Evolutionary conservation across 1,140 invertebrate species (phyloP), one percentile per base, ranked within the genome.

Genomic region (Platyura marginata): DNA sequence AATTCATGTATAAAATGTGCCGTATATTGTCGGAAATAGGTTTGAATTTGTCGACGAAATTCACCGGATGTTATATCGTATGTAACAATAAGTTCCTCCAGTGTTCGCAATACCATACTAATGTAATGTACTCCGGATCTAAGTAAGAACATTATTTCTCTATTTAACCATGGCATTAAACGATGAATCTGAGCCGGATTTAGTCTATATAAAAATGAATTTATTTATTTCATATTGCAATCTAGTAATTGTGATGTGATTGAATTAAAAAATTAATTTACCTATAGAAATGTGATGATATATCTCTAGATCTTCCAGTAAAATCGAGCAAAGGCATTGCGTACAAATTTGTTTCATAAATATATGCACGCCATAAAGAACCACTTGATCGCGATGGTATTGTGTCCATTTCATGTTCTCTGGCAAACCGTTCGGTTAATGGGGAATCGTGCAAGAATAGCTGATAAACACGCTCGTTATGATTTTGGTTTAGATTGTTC

Each of bases 1-100:
- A 95, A 72, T 57, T 96, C 91, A 52, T 93, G 87, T 29, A 88
- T 69, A 62, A 96, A 95, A 57, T 91, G 86, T 45, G 74, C 70
- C 0, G 77, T 78, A 44, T 71, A 67, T 13, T 62, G 57, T 13
- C 69, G 69, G 23, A 81, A 64, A 52, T 72, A 74, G 3, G 68
- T 59, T 1, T 62, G 55, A 15, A 84, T 50, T 1, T 67, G 52
- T 22, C 71, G 68, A 18, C 71, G 70, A 61, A 95, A 91, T 51
- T 75, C 71, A 5, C 63, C 50, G 39, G 82, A 84, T 41, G 71
- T 68, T 45, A 94, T 88, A 47, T 79, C 71, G 54, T 74, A 72
- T 39, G 66, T 61, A 11, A 68, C 68, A 21, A 91, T 64, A n/a
- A 77, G 53, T 21, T 76, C 71, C 47, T 81, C 60, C 35, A 92